phyloP scores from a whole-genome alignment of 2,888 invertebrate genomes.

The Villa cingulata region DNA sequence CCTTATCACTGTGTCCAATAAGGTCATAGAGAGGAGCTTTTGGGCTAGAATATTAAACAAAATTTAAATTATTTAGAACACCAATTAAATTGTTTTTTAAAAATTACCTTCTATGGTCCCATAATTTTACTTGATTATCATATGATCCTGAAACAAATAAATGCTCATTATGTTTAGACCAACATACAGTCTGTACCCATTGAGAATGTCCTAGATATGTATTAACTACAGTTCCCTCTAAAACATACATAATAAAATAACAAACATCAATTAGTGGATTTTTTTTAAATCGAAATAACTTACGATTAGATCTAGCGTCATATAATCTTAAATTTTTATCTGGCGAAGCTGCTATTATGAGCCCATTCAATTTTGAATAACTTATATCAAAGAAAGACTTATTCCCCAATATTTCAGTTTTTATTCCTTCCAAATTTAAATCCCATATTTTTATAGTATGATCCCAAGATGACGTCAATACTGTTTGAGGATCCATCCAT shows the following conservation, averaged over 20 bases:
- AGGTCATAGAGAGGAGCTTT: conserved; percentile 86
- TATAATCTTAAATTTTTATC: conserved; percentile 84
- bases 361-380: conserved; percentile 62
- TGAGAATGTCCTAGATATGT: conserved; percentile 73
- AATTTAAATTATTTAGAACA: neutral
- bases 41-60: conserved; percentile 45
- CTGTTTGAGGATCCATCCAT: conserved; percentile 67
- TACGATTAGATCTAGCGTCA: conserved; percentile 79
- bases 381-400: conserved; percentile 82
- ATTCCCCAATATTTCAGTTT: conserved; percentile 70
- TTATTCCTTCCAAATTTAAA: conserved; percentile 67
- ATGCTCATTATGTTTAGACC: conserved; percentile 72
- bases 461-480: conserved; percentile 88
- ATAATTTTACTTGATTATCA: conserved; percentile 81
- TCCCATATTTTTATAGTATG: conserved; percentile 94
- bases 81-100: too few relatives aligned
- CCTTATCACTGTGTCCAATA: conserved; percentile 86
- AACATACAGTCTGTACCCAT: conserved; percentile 84
- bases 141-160: conserved; percentile 87
- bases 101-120: conserved; percentile 79
- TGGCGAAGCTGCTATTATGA: conserved; percentile 74
- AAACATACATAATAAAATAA: conserved; percentile 13
- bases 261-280: neutral
- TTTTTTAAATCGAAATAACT: conserved; percentile 9
- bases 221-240: conserved; percentile 76